Evolutionary conservation across 2,888 invertebrate genomes (phyloP), one percentile per base, ranked within the genome.

Genomic region (Cryptocheilus praepositus): DNA sequence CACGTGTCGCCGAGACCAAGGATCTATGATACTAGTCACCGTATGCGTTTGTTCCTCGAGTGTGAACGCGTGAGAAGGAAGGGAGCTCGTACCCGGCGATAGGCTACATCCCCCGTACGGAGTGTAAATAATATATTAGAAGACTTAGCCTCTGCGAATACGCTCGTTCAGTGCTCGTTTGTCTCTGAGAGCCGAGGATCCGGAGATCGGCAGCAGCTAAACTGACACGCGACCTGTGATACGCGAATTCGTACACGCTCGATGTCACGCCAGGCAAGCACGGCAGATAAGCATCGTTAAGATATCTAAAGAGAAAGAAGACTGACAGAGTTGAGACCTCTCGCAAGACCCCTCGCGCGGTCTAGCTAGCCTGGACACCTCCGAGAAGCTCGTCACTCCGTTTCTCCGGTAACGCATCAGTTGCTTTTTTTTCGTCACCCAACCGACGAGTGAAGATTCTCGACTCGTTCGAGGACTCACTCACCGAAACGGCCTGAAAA

Each of bases 21-120:
- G 81, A 83, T 83, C 65, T 73, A 76, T 76, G 72, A 79, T 77
- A 78, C 83, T 84, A 84, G 83, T 84, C 84, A 83, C 67, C 58
- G 64, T 64, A 64, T 65, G 73, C 65, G 62, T 49, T 36, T 7
- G 36, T 36, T 36, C 36, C 36, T 36, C 36, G 36, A 36, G 36
- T 36, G 36, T 36, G 28, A 55, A 11, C 54, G 55, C 16, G 56
- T 21, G 59, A 59, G n/a, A 45, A 21, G 22, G 46, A 36, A 46
- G 46, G 49, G 46, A 57, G 57, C 18, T 16, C 25, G 16, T 18
- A n/a, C 16, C 16, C 7, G 16, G 15, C 3, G 16, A 7, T 13
- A 7, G 21, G 4, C 8, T 36, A 36, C 36, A 36, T 36, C 36
- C 36, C 36, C 8, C 36, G 36, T 36, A 36, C 36, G 36, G 11